Evolutionary conservation across 2,888 invertebrate species (phyloP), one percentile per base, ranked within the genome.

Genomic region (Pteria penguin): DNA sequence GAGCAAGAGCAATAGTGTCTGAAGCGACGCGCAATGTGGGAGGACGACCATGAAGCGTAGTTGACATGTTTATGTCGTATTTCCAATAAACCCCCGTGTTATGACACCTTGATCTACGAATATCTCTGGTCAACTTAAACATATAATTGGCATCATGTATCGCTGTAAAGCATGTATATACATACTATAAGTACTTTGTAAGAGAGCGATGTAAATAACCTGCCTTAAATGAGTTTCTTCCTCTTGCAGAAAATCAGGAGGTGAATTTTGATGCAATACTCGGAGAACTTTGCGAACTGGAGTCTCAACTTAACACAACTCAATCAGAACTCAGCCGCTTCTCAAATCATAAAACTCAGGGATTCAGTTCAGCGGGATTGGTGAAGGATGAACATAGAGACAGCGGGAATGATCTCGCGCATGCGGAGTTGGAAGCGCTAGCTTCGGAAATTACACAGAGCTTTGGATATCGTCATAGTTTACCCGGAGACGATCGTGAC

Each of bases 221-320:
- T n/a, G n/a, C n/a, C n/a, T n/a, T n/a, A n/a, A n/a, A n/a, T n/a
- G n/a, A n/a, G n/a, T n/a, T n/a, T n/a, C n/a, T n/a, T n/a, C 36
- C 27, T 66, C 26, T 69, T 92, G 60, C 92, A 95, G 98, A 98
- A 93, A 96, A 97, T 27, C 97, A 97, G 91, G 98, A 98, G 93
- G 96, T 97, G 67, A 98, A 99, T 93, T 94, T 99, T 92, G 98
- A 99, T 92, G 98, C 98, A 74, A 98, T 99, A 87, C 94, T 99
- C 77, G 98, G 97, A 54, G 98, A 99, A 92, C 94, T 99, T 70
- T 97, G 97, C 92, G 97, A 98, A 68, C 94, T 99, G 85, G 98
- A 98, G 92, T 94, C 84, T 14, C 90, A 91, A 80, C 83, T 91
- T n/a, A 89, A 84, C 67, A 87, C 87, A 14, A 87, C 89, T 26